Evolutionary conservation across 1,140 invertebrate species (phyloP), one percentile per base, ranked within the genome.

Genomic region (Brachionus paranguensis): DNA sequence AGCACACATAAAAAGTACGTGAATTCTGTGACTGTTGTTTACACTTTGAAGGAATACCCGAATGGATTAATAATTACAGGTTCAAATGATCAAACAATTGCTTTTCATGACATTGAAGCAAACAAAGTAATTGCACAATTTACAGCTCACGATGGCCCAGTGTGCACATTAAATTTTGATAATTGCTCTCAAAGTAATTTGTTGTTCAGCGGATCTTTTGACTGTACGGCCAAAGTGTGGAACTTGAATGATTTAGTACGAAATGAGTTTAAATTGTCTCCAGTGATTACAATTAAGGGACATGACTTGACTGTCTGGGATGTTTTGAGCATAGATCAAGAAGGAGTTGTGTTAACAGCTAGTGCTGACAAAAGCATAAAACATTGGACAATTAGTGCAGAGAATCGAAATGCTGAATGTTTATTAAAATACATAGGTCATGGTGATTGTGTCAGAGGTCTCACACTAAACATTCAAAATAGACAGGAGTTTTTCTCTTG

Each of bases 301-400:
- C 81, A 83, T 83, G 43, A 41, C 27, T 37, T 55, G n/a, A 68
- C 81, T 10, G 81, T 83, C 1, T 83, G 81, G 81, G 20, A 20
- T 50, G 60, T 83, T 50, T 12, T 83, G n/a, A 27, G 45, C 24
- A 68, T 68, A 8, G 47, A 72, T 41, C 24, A 53, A 33, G 24
- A 47, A 27, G 60, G 60, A 45, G 17, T 83, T 70, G 7, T 83
- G 3, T 70, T 83, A 14, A 88, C 88, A n/a, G 88, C 93, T 10
- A 94, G 93, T 2, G 97, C 96, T 24, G 97, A 99, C 89, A 96
- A 95, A 89, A 93, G 92, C 12, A 94, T 98, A 68, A 93, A 93
- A 86, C 87, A 96, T 10, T 97, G 95, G 95, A 91, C 91, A 37
- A 45, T 41, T 8, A 20, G 68, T 84, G 6, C 24, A 14, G 1